Evolutionary conservation across 2,113 vertebrate genomes (phyloP).

Genomic region (Peromyscus maniculatus): DNA sequence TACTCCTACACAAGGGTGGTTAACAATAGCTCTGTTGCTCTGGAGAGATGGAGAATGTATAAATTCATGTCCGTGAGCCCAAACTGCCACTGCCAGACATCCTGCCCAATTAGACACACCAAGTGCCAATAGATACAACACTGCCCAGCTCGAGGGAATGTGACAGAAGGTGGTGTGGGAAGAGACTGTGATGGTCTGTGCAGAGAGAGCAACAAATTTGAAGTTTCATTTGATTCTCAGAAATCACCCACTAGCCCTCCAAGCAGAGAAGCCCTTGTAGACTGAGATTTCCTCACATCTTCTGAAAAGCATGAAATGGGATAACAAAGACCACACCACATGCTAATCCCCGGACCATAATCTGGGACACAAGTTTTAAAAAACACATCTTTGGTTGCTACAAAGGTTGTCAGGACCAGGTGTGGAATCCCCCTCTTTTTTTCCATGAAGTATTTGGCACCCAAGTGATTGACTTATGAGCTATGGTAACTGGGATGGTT

Average conservation of each 20-base stretch:
- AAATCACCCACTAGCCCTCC: background rate
- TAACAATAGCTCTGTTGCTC: slow-evolving; percentile 18
- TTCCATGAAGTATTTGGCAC: background rate
- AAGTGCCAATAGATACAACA: background rate
- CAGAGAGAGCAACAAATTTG: background rate
- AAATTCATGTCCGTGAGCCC: background rate
- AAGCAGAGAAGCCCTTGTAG: background rate
- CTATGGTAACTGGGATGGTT: background rate
- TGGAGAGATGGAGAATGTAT: background rate
- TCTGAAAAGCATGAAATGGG: background rate
- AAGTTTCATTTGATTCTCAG: background rate
- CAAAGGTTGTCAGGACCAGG: background rate
- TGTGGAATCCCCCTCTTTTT: background rate
- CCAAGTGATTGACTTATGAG: background rate
- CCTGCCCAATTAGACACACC: background rate
- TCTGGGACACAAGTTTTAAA: background rate
- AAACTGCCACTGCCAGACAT: background rate
- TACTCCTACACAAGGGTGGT: background rate
- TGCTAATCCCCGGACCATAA: background rate
- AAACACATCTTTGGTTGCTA: background rate
- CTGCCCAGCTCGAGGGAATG: background rate
- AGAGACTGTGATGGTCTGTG: background rate
- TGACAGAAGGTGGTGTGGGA: background rate
- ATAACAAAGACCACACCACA: background rate
- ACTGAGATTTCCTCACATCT: background rate